Evolutionary conservation across 2,797 vertebrate species (phyloP).

Genomic region (Hybognathus amarus): DNA sequence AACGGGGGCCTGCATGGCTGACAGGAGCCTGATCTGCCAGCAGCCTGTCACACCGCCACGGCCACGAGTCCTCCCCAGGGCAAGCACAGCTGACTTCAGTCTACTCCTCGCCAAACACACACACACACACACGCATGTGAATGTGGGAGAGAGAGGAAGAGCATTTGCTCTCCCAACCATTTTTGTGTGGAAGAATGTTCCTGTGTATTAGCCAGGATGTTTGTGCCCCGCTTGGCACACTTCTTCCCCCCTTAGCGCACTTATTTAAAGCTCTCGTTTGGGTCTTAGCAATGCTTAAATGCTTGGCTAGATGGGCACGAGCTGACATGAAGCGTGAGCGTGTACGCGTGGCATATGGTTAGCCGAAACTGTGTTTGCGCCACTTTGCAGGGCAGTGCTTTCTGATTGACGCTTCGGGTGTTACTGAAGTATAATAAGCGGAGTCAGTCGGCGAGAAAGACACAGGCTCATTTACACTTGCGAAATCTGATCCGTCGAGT

Average conservation of each 20-base stretch:
- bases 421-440: constrained; percentile 65
- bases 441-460: constrained; percentile 51
- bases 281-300: constrained; percentile 58
- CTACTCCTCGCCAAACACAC: constrained; percentile 51
- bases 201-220: constrained; percentile 47
- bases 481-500: constrained; percentile 39
- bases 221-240: constrained; percentile 44
- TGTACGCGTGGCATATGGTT: constrained; percentile 62
- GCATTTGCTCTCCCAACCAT: constrained; percentile 54
- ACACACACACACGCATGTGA: constrained; percentile 48
- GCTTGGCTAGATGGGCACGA: constrained; percentile 50
- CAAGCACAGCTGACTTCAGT: constrained; percentile 62
- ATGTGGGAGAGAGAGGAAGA: constrained; percentile 19
- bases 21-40: constrained; percentile 77
- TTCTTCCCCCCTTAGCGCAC: constrained; percentile 28
- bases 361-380: constrained; percentile 58
- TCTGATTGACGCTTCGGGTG: constrained; percentile 52
- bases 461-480: constrained; percentile 60
- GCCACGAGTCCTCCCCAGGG: constrained; percentile 63
- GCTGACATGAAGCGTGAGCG: constrained; percentile 44
- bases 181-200: constrained; percentile 51
- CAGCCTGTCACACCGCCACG: constrained; percentile 70
- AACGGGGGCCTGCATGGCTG: constrained; percentile 74
- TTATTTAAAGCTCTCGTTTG: constrained; percentile 52
- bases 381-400: constrained; percentile 63